A percentile compares a stretch with the other conserved stretches of the same genome.
These are phyloP conservation scores for Drosophila cognata DNA, from an alignment of 2,888 invertebrate species.

Conservation along the genomic window DNA sequence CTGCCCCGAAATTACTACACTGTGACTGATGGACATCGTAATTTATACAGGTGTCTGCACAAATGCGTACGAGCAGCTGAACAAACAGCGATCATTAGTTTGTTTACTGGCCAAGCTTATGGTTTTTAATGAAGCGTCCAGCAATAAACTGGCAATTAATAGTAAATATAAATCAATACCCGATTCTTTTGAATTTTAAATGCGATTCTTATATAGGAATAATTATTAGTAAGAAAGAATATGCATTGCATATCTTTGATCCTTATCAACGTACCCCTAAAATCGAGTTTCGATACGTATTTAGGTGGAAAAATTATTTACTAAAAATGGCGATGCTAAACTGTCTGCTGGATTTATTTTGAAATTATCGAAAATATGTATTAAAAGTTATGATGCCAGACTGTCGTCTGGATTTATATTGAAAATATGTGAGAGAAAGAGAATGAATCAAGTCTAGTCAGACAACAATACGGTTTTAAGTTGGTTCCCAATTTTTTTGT, in stretches of 20 bases:
- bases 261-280: not conserved
- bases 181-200: not conserved
- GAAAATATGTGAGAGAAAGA: not conserved
- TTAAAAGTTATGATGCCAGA: not conserved
- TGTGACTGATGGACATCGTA: constrained; percentile 16
- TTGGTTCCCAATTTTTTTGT: not conserved
- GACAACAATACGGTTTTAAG: not conserved
- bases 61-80: constrained; percentile 15
- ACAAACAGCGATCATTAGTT: not conserved
- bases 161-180: not conserved
- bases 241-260: not conserved
- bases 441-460: not conserved
- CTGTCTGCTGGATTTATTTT: not conserved
- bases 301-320: not conserved
- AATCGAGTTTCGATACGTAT: not conserved
- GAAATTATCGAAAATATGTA: not conserved
- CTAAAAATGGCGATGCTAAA: not conserved
- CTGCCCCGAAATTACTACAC: not conserved
- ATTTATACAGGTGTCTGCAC: constrained; percentile 14
- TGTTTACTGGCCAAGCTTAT: not conserved
- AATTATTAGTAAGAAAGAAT: not conserved
- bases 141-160: not conserved
- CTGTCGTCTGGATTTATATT: not conserved
- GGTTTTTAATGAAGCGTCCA: not conserved
- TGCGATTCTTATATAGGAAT: not conserved